phyloP scores from a whole-genome alignment of 2,888 invertebrate genomes.

The Phalera bucephala region DNA sequence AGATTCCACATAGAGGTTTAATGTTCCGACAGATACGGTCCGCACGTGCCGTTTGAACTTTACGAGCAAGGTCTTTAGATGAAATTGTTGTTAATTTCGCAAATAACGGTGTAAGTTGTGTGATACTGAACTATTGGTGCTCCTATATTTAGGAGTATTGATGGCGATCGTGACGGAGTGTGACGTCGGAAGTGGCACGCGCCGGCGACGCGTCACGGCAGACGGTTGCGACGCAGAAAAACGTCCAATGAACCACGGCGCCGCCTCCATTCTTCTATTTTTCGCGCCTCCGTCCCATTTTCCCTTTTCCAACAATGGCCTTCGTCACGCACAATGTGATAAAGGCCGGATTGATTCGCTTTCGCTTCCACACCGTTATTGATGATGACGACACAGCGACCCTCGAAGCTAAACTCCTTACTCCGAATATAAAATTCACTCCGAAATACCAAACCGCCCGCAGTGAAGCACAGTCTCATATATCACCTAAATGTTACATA shows the following conservation, averaged over 20 bases:
- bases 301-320: slow-evolving; percentile 78
- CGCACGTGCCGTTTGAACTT: slow-evolving; percentile 57
- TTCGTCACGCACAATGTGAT: slow-evolving; percentile 74
- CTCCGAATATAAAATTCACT: slow-evolving; percentile 59
- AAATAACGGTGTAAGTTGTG: slow-evolving; percentile 2
- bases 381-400: slow-evolving; percentile 69
- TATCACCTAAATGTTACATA: slow-evolving; percentile 20
- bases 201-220: slow-evolving; percentile 53
- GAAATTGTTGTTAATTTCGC: slow-evolving; percentile 7
- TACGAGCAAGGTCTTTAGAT: slow-evolving; percentile 37
- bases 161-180: slow-evolving; percentile 58
- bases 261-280: slow-evolving; percentile 67
- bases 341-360: slow-evolving; percentile 77
- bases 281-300: slow-evolving; percentile 69
- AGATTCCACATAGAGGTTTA: slow-evolving; percentile 58
- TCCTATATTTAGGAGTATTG: slow-evolving; percentile 40
- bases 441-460: slow-evolving; percentile 42
- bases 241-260: slow-evolving; percentile 55
- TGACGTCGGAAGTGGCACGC: slow-evolving; percentile 59
- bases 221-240: slow-evolving; percentile 43
- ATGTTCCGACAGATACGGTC: slow-evolving; percentile 49
- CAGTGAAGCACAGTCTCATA: slow-evolving; percentile 3
- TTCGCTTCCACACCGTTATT: slow-evolving; percentile 66
- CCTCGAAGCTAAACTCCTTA: too few relatives aligned
- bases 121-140: slow-evolving; percentile 38